These are phyloP conservation scores for Hirtodrosophila cameraria DNA, from an alignment of 2,888 invertebrate species.

Conservation along the genomic window DNA sequence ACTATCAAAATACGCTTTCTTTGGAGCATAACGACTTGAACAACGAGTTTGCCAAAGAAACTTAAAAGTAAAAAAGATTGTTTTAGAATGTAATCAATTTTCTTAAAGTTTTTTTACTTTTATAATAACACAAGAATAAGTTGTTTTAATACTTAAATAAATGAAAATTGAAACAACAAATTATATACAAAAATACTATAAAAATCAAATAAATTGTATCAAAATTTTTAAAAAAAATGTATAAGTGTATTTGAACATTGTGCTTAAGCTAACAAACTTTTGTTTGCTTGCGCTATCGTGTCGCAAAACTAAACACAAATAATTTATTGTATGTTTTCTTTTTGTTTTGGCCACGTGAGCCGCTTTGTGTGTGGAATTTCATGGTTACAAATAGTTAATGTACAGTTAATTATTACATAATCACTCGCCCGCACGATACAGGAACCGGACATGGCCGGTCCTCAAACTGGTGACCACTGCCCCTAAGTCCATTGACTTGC, in stretches of 20 bases:
- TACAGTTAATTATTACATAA: slow-evolving; percentile 80
- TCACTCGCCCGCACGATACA: slow-evolving; percentile 64
- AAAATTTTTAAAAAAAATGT: background rate
- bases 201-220: no score
- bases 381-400: slow-evolving; percentile 80
- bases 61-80: no score
- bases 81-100: no score
- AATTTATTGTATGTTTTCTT: slow-evolving; percentile 37
- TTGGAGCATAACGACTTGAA: background rate
- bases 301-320: slow-evolving; percentile 42
- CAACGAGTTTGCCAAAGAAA: background rate
- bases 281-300: slow-evolving; percentile 45
- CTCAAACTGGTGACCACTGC: slow-evolving; percentile 7
- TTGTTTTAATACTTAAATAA: no score
- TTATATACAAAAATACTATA: no score
- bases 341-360: slow-evolving; percentile 21
- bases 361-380: slow-evolving; percentile 59
- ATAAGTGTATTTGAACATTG: slow-evolving; percentile 21
- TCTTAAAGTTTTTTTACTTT: no score
- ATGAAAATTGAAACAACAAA: background rate
- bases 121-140: no score
- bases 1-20: slow-evolving; percentile 35
- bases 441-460: slow-evolving; percentile 24
- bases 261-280: slow-evolving; percentile 6
- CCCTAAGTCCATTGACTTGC: slow-evolving; percentile 65